Conservation (phyloP, 1,140 invertebrate genomes). For the Drosophila pallidifrons region DNA sequence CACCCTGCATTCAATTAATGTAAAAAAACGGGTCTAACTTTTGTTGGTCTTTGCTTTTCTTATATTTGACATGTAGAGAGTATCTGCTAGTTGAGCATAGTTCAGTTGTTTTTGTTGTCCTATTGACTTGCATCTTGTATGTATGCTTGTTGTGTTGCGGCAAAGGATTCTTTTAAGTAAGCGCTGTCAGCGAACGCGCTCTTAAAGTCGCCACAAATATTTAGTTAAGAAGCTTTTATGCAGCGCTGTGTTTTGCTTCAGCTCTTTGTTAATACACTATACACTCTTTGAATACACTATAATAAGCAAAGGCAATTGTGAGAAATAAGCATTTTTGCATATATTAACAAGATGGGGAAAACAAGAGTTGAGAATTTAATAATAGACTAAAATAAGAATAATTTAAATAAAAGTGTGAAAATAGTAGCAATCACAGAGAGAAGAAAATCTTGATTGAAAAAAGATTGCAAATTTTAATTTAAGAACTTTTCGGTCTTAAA, state of each 20-base stretch:
- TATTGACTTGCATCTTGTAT: conserved; percentile 29
- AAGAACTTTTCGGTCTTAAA: no score
- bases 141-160: conserved; percentile 5
- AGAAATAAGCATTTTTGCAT: no score
- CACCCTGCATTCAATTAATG: background rate
- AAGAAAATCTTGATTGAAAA: no score
- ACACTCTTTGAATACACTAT: conserved; percentile 20
- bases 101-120: background rate
- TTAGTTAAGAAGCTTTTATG: conserved; percentile 60
- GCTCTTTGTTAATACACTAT: conserved; percentile 29
- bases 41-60: background rate
- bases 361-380: no score
- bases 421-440: no score
- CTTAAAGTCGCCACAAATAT: conserved; percentile 63
- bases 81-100: background rate
- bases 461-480: no score
- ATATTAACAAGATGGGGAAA: no score
- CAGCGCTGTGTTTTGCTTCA: conserved; percentile 52
- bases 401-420: no score
- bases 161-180: conserved; percentile 39
- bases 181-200: conserved; percentile 4
- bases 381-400: no score
- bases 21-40: background rate
- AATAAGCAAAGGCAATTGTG: background rate
- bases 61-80: background rate